These are phyloP conservation scores for Mungos mungo DNA, from an alignment of 2,113 vertebrate species.

Conservation along the genomic window DNA sequence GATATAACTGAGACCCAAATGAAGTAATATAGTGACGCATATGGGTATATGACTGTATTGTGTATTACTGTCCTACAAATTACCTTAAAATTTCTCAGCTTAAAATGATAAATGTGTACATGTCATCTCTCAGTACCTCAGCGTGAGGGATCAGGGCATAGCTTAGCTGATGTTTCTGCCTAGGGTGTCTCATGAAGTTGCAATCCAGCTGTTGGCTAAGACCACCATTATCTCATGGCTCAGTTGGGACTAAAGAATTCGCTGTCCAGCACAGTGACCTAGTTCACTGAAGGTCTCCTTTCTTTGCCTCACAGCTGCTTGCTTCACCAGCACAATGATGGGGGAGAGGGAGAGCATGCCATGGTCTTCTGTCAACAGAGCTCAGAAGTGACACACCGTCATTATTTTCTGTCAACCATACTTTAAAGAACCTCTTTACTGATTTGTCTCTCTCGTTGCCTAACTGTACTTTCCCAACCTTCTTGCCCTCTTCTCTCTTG, in stretches of 20 bases:
- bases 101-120: background rate
- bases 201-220: background rate
- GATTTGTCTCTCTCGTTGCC: background rate
- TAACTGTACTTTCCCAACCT: background rate
- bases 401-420: background rate
- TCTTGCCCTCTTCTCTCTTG: background rate
- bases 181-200: background rate
- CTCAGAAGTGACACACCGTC: background rate
- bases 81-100: background rate
- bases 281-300: background rate
- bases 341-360: background rate
- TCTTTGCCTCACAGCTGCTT: background rate
- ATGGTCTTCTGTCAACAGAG: background rate
- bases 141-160: background rate
- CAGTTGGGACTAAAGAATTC: background rate
- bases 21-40: background rate
- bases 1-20: background rate
- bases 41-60: background rate
- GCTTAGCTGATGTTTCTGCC: background rate
- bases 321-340: background rate
- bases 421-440: background rate
- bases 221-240: background rate
- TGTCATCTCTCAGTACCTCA: background rate
- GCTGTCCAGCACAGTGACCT: background rate
- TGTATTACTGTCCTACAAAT: background rate